Evolutionary conservation across 2,113 vertebrate genomes (phyloP).

Genomic region (Cyrtonyx montezumae): DNA sequence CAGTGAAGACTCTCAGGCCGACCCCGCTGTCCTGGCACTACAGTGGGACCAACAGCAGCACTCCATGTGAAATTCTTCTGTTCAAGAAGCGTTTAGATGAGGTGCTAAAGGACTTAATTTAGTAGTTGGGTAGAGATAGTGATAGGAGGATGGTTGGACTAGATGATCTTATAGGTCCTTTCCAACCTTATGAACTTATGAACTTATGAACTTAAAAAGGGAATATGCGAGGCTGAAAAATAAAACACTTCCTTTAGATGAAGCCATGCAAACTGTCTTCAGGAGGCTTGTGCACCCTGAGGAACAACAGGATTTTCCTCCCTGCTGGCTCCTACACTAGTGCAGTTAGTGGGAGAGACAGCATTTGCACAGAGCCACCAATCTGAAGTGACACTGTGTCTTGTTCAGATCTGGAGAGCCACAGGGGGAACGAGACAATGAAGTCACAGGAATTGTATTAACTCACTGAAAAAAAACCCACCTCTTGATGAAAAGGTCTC

Average conservation of each 20-base stretch:
- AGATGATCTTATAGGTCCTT: too few relatives aligned
- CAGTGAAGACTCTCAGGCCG: constrained; percentile 23
- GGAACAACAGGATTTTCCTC: neutral
- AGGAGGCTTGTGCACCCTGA: neutral
- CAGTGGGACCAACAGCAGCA: neutral
- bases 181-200: too few relatives aligned
- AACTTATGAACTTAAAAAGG: too few relatives aligned
- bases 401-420: neutral
- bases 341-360: neutral
- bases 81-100: too few relatives aligned
- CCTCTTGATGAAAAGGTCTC: accelerated
- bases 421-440: accelerated
- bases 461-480: neutral
- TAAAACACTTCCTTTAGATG: neutral
- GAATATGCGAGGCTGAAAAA: neutral
- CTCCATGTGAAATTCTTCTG: too few relatives aligned
- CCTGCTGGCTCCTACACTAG: neutral
- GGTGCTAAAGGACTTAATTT: too few relatives aligned
- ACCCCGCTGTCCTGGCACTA: neutral
- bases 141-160: too few relatives aligned
- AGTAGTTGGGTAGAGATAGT: too few relatives aligned
- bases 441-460: neutral
- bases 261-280: neutral
- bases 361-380: neutral
- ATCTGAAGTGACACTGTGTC: neutral